Evolutionary conservation across 2,888 invertebrate species (phyloP).

Genomic region (Empis stercorea): DNA sequence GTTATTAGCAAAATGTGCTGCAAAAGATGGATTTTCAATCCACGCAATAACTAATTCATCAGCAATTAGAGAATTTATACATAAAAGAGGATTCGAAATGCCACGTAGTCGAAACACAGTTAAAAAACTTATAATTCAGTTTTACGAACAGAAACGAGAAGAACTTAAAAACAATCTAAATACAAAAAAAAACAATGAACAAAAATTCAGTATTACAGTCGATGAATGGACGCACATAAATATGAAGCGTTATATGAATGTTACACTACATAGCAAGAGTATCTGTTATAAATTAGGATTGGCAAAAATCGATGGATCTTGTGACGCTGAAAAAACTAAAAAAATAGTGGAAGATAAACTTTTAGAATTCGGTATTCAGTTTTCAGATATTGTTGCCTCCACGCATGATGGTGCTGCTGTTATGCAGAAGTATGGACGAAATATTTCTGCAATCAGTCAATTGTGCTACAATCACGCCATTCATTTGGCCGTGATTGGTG

Average conservation of each 20-base stretch:
- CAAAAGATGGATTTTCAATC: neutral
- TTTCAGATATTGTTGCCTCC: neutral
- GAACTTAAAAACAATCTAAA: neutral
- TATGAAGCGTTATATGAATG: neutral
- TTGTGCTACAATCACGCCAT: neutral
- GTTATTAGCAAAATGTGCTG: neutral
- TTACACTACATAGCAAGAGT: neutral
- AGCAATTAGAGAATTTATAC: neutral
- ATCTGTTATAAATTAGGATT: neutral
- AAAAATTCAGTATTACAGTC: neutral
- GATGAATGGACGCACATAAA: neutral
- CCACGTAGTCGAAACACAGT: neutral
- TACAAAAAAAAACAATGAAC: neutral
- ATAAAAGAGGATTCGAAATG: neutral
- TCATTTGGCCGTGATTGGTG: neutral
- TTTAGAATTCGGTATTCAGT: neutral
- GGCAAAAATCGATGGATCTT: neutral
- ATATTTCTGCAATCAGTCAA: neutral
- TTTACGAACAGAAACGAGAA: neutral
- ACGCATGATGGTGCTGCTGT: neutral
- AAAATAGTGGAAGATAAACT: neutral
- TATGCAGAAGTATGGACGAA: neutral
- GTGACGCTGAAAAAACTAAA: neutral
- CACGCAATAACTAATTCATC: neutral
- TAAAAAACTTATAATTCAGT: neutral